phyloP scores from a whole-genome alignment of 2,797 vertebrate species.

The Telmatherina bonti region DNA sequence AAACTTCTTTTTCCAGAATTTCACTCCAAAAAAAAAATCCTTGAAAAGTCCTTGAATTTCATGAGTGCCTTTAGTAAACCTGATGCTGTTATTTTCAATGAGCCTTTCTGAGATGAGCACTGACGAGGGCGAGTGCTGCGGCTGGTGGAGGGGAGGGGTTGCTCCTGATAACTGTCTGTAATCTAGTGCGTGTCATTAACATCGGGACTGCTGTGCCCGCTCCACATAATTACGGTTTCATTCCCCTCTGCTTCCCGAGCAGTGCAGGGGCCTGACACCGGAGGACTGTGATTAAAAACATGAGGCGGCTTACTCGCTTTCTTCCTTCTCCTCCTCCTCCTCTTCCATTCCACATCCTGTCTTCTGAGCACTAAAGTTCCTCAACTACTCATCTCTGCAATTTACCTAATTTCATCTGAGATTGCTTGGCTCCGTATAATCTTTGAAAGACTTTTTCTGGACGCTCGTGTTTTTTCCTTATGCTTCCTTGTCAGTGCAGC shows the following conservation, averaged over 20 bases:
- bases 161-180: slow-evolving; percentile 70
- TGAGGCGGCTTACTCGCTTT: slow-evolving; percentile 63
- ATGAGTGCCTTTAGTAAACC: slow-evolving; percentile 28
- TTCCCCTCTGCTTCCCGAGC: slow-evolving; percentile 75
- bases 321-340: slow-evolving; percentile 49
- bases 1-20: slow-evolving; percentile 20
- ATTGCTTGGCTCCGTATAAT: slow-evolving; percentile 27
- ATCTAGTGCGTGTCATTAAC: slow-evolving; percentile 79
- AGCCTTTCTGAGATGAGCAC: slow-evolving; percentile 27
- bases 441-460: slow-evolving; percentile 21
- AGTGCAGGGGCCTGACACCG: slow-evolving; percentile 74
- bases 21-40: background rate
- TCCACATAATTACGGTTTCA: slow-evolving; percentile 80
- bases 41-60: slow-evolving; percentile 32
- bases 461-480: background rate
- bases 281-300: slow-evolving; percentile 80
- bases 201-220: slow-evolving; percentile 63
- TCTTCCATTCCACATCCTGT: slow-evolving; percentile 63
- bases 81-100: slow-evolving; percentile 47
- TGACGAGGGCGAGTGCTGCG: slow-evolving; percentile 43
- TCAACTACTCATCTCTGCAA: slow-evolving; percentile 54
- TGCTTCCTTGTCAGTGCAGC: slow-evolving; percentile 18
- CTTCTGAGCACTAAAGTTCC: slow-evolving; percentile 59
- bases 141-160: slow-evolving; percentile 46
- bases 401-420: slow-evolving; percentile 43